Evolutionary conservation across 2,113 vertebrate species (phyloP).

Genomic region (Numida meleagris): DNA sequence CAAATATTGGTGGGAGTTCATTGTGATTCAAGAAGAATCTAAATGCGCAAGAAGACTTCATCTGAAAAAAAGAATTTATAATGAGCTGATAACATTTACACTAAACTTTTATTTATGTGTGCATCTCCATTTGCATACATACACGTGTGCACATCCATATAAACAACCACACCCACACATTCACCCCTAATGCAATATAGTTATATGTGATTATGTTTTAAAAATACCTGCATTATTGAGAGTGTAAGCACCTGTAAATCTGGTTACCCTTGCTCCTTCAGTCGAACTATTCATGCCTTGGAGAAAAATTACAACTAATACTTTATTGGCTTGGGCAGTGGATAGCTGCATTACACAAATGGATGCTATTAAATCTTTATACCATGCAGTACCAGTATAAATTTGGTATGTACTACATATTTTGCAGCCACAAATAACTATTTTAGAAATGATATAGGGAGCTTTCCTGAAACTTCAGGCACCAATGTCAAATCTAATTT

Average conservation of each 20-base stretch:
- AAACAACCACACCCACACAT: neutral
- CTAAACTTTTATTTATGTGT: neutral
- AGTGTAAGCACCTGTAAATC: neutral
- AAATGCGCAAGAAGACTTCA: neutral
- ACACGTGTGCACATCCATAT: neutral
- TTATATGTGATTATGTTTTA: neutral
- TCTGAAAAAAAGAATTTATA: neutral
- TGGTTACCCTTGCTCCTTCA: neutral
- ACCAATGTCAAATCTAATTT: slow-evolving; percentile 64
- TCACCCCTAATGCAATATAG: neutral
- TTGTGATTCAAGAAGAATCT: neutral
- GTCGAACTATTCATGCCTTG: neutral
- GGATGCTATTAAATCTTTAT: slow-evolving; percentile 46
- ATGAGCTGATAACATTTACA: neutral
- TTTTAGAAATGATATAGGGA: slow-evolving; percentile 30
- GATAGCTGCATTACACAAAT: slow-evolving; percentile 31
- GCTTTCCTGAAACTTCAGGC: slow-evolving; percentile 36
- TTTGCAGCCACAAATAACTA: slow-evolving; percentile 49
- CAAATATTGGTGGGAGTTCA: slow-evolving; percentile 23
- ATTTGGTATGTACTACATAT: slow-evolving; percentile 47
- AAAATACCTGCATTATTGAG: neutral
- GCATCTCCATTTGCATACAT: neutral
- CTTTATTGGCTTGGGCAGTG: slow-evolving; percentile 23
- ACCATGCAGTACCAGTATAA: neutral
- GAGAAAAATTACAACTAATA: slow-evolving; percentile 19